Evolutionary conservation across 1,140 invertebrate species (phyloP), one percentile per base, ranked within the genome.

Genomic region (Leptinotarsa undecemlineata): DNA sequence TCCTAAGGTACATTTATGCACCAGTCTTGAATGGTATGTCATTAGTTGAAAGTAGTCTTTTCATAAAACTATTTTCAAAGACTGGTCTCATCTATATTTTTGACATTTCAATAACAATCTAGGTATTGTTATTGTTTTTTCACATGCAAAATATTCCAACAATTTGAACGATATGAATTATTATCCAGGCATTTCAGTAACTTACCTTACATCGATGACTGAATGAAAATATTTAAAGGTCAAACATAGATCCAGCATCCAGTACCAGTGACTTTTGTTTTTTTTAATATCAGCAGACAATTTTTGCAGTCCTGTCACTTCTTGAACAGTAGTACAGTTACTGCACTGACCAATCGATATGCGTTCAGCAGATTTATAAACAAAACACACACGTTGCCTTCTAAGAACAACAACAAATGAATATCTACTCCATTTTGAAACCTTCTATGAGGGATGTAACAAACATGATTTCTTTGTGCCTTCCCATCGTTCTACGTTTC

Each of bases 391-490:
- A 71, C 69, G 69, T 71, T 71, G 69, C 48, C 69, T 71, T 71
- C 21, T 57, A 61, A 60, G 48, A 71, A 71, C 69, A 71, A 71
- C 69, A 71, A 71, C 69, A 71, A 71, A 71, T 71, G 69, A 33
- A 71, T 69, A 60, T 61, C 69, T 71, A 71, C 69, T 71, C 69
- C 69, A 71, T 71, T 71, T 71, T 71, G 69, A 71, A 71, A 71
- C 69, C 69, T 71, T 71, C 48, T 57, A 71, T 33, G 33, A 69
- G 68, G 48, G 57, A 61, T 60, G 69, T 71, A 57, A 62, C 69
- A 60, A 71, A 71, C 51, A 15, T 71, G 69, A 71, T 60, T 71
- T 71, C 69, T 71, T 71, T 71, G 69, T 71, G 69, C 26, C 57
- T 71, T 71, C 21, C 48, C 57, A 62, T 71, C 69, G 60, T 62